Evolutionary conservation across 2,888 invertebrate genomes (phyloP), one percentile per base, ranked within the genome.

Genomic region (Lepidochitona cinerea): DNA sequence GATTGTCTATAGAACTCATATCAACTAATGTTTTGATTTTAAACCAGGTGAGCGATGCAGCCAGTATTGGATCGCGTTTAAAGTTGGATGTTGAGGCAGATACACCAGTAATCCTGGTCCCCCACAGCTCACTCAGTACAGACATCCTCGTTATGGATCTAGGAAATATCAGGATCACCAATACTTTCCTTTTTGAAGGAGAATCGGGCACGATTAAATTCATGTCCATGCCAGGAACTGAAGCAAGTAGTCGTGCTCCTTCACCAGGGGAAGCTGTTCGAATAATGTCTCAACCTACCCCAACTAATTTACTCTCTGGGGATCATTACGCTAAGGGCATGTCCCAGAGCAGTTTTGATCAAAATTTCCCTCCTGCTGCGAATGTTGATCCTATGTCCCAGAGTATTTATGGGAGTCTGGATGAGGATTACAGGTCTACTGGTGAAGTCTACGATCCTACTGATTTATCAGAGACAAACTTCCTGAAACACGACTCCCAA

Each of bases 71-170:
- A 84, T 89, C 92, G 72, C 91, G 94, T 78, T 89, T 94, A 68
- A 91, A 93, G 32, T 84, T 94, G 82, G 93, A 93, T 86, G 91
- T 95, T 77, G 92, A 94, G 88, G 94, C 95, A 65, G 93, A 93
- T 77, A 93, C 96, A 18, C 97, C 97, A 0, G 94, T 96, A 1
- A 95, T 98, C 80, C 92, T 97, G 70, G 92, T 98, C 77, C 98
- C 98, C 0, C 95, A 96, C 77, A 95, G 95, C 87, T 95, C 96
- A 35, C 93, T 94, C 79, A 94, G 95, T 35, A 93, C 94, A 37
- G 93, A 94, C 81, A 93, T 96, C 73, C 93, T 98, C 37, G 94
- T 96, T 18, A 94, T 95, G 0, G 95, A 97, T 89, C 93, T 98
- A 41, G 95, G 95, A 1, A 94, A 94, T 82, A 92, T 98, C 37